Conservation (phyloP, 2,797 vertebrate species). For the Myiotriccus ornatus region DNA sequence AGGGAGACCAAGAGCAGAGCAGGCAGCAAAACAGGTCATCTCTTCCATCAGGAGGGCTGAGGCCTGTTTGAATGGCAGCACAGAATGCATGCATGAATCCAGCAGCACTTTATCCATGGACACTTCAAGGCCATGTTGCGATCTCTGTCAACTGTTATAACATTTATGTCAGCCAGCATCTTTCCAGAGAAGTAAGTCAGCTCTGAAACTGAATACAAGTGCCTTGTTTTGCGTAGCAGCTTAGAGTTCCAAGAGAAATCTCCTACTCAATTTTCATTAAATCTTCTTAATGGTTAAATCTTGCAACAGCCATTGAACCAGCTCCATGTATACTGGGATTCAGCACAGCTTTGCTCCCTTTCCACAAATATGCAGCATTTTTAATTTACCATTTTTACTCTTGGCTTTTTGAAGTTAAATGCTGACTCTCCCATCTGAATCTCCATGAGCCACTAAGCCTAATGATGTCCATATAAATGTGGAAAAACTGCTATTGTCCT, state of each 20-base stretch:
- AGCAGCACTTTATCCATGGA: neutral
- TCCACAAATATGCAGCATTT: neutral
- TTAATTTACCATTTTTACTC: neutral
- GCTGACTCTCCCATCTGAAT: neutral
- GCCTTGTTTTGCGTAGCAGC: neutral
- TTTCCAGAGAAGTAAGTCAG: neutral
- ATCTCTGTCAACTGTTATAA: neutral
- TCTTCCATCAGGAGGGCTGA: neutral
- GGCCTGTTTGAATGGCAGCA: neutral
- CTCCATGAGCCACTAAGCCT: neutral
- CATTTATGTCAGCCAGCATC: neutral
- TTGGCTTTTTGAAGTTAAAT: neutral
- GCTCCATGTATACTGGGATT: neutral
- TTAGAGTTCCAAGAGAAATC: neutral
- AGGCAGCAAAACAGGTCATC: neutral
- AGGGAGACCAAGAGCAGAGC: neutral
- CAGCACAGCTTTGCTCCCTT: neutral
- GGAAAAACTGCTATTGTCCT: neutral
- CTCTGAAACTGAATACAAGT: neutral
- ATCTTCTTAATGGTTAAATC: neutral
- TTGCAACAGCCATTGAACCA: neutral
- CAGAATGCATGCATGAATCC: accelerated
- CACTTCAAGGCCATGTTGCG: neutral
- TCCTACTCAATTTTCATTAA: neutral
- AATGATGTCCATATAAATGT: neutral